Percentiles rank a stretch among this genome's conserved stretches.
These are phyloP conservation scores for Thera britannica DNA, from an alignment of 2,888 invertebrate genomes.

Conservation along the genomic window DNA sequence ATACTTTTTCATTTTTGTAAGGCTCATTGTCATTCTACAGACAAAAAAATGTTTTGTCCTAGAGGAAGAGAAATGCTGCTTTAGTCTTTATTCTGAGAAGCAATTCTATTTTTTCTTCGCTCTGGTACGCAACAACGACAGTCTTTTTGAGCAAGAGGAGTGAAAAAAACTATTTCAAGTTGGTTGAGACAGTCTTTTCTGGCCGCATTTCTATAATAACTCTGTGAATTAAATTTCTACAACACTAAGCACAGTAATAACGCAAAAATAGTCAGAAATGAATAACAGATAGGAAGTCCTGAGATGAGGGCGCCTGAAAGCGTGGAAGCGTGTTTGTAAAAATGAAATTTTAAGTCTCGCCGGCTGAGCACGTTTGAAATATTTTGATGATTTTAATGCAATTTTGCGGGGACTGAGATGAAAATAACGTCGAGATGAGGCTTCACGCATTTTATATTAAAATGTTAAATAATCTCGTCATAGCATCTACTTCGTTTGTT, in stretches of 20 bases:
- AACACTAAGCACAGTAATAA: conserved; percentile 27
- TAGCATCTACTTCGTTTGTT: background rate
- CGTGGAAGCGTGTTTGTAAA: conserved; percentile 42
- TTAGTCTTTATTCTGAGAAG: no score
- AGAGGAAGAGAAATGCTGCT: no score
- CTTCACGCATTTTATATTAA: background rate
- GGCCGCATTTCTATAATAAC: conserved; percentile 14
- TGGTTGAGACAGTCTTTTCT: conserved; percentile 18
- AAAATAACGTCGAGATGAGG: conserved; percentile 1
- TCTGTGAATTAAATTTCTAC: conserved; percentile 19
- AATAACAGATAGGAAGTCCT: conserved; percentile 39
- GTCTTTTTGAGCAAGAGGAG: no score
- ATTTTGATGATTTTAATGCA: conserved; percentile 15
- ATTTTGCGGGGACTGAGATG: conserved; percentile 1
- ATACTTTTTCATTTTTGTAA: no score
- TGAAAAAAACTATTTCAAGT: conserved; percentile 10
- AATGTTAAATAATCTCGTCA: no score
- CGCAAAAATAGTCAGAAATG: conserved; percentile 36
- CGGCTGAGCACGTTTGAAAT: conserved; percentile 27
- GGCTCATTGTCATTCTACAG: no score
- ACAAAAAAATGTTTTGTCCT: no score
- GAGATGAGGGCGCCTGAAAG: conserved; percentile 38
- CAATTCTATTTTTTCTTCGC: no score
- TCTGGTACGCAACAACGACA: no score
- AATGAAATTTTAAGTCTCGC: conserved; percentile 50